Conservation (phyloP, 92 coral and sea anemone species). For the Porites rus region DNA sequence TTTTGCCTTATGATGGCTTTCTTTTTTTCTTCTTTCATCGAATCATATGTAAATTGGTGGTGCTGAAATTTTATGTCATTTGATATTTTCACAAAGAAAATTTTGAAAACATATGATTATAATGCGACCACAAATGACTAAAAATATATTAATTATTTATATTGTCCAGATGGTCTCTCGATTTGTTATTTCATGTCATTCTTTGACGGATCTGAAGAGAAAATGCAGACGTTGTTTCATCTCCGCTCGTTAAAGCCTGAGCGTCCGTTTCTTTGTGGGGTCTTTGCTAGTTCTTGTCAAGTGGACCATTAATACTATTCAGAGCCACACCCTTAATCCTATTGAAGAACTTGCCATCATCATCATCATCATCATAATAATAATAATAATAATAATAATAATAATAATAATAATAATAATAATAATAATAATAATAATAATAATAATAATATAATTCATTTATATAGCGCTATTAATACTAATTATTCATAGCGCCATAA, state of each 20-base stretch:
- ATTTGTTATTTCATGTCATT: conserved; percentile 6
- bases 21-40: too few species aligned
- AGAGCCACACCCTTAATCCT: not conserved
- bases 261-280: too few species aligned
- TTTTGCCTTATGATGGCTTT: not conserved
- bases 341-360: not conserved
- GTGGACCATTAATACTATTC: not conserved
- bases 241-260: too few species aligned
- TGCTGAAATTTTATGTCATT: not conserved
- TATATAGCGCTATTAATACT: too few species aligned
- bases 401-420: too few species aligned
- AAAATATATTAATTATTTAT: not conserved
- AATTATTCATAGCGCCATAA: too few species aligned
- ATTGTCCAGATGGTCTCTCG: not conserved
- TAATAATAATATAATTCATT: too few species aligned
- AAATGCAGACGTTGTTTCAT: too few species aligned
- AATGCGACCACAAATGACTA: not conserved
- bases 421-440: too few species aligned
- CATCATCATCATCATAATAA: too few species aligned
- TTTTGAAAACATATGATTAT: not conserved
- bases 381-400: too few species aligned
- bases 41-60: not conserved
- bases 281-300: too few species aligned
- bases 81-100: not conserved
- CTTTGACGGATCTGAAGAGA: not conserved